Evolutionary conservation across 37 sponge, comb jelly and placozoan genomes (phyloP).

Genomic region (Aplysina aerophoba): DNA sequence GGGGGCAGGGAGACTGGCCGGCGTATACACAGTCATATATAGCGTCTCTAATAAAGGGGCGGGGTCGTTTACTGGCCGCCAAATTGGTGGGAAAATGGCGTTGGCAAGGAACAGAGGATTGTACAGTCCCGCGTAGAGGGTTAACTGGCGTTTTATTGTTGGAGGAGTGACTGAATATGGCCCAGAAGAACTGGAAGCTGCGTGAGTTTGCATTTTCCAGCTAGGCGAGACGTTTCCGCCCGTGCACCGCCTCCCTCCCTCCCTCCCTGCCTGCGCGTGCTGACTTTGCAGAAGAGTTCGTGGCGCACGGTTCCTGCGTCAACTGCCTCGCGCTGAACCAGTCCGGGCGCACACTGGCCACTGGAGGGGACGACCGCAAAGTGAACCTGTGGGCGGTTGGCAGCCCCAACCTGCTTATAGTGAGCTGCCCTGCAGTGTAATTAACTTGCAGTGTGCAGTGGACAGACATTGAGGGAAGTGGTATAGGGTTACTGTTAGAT

Average conservation of each 20-base stretch:
- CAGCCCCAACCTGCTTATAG: constrained; percentile 73
- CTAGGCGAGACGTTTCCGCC: too few species aligned
- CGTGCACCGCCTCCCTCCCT: too few species aligned
- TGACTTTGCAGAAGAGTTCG: constrained; percentile 80
- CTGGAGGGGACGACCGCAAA: constrained; percentile 97
- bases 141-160: background rate
- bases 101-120: background rate
- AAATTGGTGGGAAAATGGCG: constrained; percentile 14
- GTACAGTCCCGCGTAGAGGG: background rate
- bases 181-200: constrained; percentile 10
- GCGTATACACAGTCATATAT: background rate
- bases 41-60: background rate
- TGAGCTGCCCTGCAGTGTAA: background rate
- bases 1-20: too few species aligned
- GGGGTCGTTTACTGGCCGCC: constrained; percentile 6
- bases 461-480: too few species aligned
- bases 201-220: too few species aligned
- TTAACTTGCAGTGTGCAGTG: background rate
- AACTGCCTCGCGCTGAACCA: constrained; percentile 85
- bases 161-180: background rate
- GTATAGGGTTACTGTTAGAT: too few species aligned
- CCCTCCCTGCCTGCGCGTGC: too few species aligned
- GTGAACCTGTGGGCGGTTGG: constrained; percentile 89
- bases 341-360: constrained; percentile 87
- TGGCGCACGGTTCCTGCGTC: constrained; percentile 88